Conservation (phyloP, 2,113 vertebrate species). For the Prinia subflava region DNA sequence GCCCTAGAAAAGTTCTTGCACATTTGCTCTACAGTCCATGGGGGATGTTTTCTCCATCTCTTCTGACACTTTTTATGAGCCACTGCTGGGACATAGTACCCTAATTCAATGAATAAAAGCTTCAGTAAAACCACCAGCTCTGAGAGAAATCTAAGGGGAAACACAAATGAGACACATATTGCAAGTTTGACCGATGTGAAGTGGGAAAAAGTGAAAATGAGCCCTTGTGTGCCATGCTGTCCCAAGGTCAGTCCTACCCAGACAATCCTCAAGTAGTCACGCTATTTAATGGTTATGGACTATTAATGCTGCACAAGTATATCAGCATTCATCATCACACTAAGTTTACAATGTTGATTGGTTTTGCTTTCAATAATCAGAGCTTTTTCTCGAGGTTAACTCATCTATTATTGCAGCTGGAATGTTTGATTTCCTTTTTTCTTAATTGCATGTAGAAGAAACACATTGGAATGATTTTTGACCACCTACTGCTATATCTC, state of each 20-base stretch:
- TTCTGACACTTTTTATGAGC: background rate
- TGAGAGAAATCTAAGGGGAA: background rate
- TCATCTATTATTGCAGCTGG: background rate
- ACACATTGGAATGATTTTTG: constrained; percentile 17
- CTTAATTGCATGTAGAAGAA: constrained; percentile 39
- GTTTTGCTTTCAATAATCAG: constrained; percentile 23
- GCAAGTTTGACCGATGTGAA: background rate
- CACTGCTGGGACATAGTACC: background rate
- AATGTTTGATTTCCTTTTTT: constrained; percentile 39
- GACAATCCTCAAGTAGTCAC: background rate
- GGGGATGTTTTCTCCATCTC: background rate
- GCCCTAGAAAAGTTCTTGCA: background rate
- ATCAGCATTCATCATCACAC: constrained; percentile 23
- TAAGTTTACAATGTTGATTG: background rate
- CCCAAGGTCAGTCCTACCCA: background rate
- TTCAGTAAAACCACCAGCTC: background rate
- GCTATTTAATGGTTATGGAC: background rate
- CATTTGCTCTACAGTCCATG: background rate
- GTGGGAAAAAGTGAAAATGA: background rate
- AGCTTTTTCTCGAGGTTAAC: constrained; percentile 28
- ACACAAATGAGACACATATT: background rate
- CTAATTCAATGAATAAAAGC: background rate
- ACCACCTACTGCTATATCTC: constrained; percentile 11
- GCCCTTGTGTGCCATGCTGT: background rate
- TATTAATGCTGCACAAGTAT: background rate